A percentile compares a stretch with the other conserved stretches of the same genome.
Evolutionary conservation across 2,113 vertebrate species (phyloP).

Genomic region (Neopipo cinnamomea): DNA sequence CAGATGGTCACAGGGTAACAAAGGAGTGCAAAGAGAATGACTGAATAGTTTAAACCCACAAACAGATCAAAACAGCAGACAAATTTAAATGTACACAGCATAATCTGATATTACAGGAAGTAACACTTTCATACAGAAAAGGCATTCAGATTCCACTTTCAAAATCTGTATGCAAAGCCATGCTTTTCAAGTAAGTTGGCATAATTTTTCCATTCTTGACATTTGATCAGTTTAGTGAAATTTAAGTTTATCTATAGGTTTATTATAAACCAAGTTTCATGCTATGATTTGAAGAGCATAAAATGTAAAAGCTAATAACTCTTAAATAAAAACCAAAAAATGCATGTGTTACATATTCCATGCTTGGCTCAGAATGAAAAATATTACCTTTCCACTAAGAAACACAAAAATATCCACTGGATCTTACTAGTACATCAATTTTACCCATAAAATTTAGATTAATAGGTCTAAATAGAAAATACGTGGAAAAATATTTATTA

Average conservation of each 20-base stretch:
- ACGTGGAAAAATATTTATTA: neutral
- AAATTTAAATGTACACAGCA: slow-evolving; percentile 22
- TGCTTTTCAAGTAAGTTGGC: slow-evolving; percentile 19
- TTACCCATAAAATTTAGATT: neutral
- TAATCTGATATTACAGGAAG: neutral
- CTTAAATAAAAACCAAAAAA: neutral
- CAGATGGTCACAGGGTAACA: slow-evolving; percentile 11
- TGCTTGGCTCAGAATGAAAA: neutral
- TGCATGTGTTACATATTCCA: neutral
- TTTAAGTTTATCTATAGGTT: neutral
- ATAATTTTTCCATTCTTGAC: neutral
- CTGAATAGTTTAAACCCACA: slow-evolving; percentile 8
- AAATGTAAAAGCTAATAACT: neutral
- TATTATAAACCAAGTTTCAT: neutral
- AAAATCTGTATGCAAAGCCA: slow-evolving; percentile 36
- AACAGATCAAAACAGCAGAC: slow-evolving; percentile 15
- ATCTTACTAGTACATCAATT: neutral
- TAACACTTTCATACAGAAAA: neutral
- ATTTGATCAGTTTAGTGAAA: neutral
- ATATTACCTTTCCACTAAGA: neutral
- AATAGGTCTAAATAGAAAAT: neutral
- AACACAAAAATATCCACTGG: neutral
- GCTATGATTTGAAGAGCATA: neutral
- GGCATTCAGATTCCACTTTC: slow-evolving; percentile 22
- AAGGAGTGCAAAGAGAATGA: slow-evolving; percentile 4